Percentiles rank a stretch among this genome's conserved stretches.
Evolutionary conservation across 1,140 invertebrate genomes (phyloP).

Genomic region (Conopomorpha cramerella): DNA sequence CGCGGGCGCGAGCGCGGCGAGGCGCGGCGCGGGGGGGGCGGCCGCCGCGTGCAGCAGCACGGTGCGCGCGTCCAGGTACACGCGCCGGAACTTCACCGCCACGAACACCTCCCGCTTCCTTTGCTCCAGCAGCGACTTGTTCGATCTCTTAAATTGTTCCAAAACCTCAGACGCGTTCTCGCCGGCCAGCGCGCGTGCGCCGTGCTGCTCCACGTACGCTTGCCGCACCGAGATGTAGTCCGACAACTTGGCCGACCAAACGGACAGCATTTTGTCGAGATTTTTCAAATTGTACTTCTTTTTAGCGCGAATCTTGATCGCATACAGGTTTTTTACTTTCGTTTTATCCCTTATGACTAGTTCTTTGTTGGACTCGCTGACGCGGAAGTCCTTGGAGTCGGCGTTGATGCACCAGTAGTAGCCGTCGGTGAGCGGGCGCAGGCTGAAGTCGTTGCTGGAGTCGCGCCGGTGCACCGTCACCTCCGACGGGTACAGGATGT

Average conservation of each 20-base stretch:
- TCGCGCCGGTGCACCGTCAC: conserved; percentile 16
- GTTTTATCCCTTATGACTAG: conserved; percentile 32
- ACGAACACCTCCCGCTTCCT: conserved; percentile 18
- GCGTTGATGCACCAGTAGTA: conserved; percentile 48
- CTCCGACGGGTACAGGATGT: conserved; percentile 20
- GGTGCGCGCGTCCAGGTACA: conserved; percentile 25
- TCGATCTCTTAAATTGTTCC: conserved; percentile 14
- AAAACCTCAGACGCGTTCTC: conserved; percentile 12
- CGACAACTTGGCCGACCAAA: conserved; percentile 21
- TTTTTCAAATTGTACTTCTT: conserved; percentile 16
- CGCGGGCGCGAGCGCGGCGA: too few relatives aligned
- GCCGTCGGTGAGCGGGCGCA: conserved; percentile 29
- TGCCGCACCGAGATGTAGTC: conserved; percentile 31
- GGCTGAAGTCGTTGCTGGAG: conserved; percentile 14
- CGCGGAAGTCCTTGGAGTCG: conserved; percentile 21
- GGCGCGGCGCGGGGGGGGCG: conserved; percentile 15
- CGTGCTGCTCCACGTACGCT: conserved; percentile 17
- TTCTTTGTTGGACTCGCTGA: conserved; percentile 29
- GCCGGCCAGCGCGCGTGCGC: conserved; percentile 7
- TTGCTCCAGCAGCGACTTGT: conserved; percentile 10
- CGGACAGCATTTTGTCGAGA: conserved; percentile 13
- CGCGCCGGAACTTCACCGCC: conserved; percentile 19
- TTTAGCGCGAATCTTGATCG: conserved; percentile 19
- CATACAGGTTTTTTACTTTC: conserved; percentile 21
- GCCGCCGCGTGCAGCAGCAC: conserved; percentile 25